Evolutionary conservation across 2,797 vertebrate genomes (phyloP).

Genomic region (Percopsis omiscomaycus): DNA sequence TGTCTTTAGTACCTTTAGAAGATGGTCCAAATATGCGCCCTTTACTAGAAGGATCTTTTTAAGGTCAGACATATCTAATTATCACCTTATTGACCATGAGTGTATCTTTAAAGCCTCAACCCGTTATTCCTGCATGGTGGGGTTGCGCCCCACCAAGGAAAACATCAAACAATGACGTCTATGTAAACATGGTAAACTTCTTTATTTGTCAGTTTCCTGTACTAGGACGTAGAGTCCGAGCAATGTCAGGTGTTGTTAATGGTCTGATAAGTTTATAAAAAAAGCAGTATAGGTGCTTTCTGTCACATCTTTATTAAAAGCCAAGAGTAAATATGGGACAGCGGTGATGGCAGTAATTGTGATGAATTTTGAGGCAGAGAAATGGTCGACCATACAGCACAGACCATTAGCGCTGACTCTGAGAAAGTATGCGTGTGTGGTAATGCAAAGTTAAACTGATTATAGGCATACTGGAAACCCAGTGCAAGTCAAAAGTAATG

Average conservation of each 20-base stretch:
- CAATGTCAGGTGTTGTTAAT: background rate
- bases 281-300: slow-evolving; percentile 7
- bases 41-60: too few relatives aligned
- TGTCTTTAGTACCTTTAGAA: too few relatives aligned
- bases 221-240: too few relatives aligned
- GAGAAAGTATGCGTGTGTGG: slow-evolving; percentile 13
- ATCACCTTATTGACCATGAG: too few relatives aligned
- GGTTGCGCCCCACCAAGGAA: too few relatives aligned
- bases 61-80: too few relatives aligned
- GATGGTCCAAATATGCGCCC: too few relatives aligned
- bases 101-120: too few relatives aligned
- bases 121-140: too few relatives aligned
- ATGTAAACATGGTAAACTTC: too few relatives aligned
- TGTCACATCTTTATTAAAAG: slow-evolving; percentile 12
- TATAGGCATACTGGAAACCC: slow-evolving; percentile 6
- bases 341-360: slow-evolving; percentile 19
- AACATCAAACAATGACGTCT: too few relatives aligned
- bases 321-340: slow-evolving; percentile 9
- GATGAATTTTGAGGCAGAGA: slow-evolving; percentile 14
- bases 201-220: too few relatives aligned
- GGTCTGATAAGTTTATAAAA: background rate
- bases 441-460: slow-evolving; percentile 24
- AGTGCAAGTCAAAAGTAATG: slow-evolving; percentile 1
- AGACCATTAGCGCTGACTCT: slow-evolving; percentile 22
- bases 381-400: slow-evolving; percentile 13